Evolutionary conservation across 2,797 vertebrate genomes (phyloP), one percentile per base, ranked within the genome.

Genomic region (Acipenser ruthenus): DNA sequence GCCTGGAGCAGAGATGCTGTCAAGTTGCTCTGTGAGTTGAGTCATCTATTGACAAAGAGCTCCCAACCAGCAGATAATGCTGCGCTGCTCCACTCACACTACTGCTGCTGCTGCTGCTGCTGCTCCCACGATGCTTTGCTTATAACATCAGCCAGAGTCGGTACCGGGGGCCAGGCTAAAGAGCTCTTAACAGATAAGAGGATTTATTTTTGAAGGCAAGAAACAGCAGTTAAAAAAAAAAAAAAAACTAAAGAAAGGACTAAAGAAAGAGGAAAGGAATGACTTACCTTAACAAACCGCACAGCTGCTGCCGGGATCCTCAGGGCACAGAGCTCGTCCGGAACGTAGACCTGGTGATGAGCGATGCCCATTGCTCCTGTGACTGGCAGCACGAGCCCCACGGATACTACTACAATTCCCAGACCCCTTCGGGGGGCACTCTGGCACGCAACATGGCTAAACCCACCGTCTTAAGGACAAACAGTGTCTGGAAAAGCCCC

Each of bases 1-100:
- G 90, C 90, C 92, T 90, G 82, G 80, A 92, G 90, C 84, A 79
- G 84, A 77, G 87, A 91, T 87, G 87, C 90, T 92, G 90, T 91
- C 88, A 87, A 89, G 86, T 86, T 80, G 78, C 82, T 79, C 86
- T 82, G 88, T 76, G 83, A 88, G 88, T 91, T 91, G 86, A 93
- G 85, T 85, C 90, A 92, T 88, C 82, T 86, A 86, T 85, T 93
- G 91, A 92, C 90, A 88, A 79, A 77, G 85, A 88, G 88, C 88
- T 82, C 83, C 78, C 70, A 86, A 84, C 76, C 82, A 86, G 74
- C 75, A 73, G 82, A 84, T 84, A 84, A 68, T 71, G 82, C 84
- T 82, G 79, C 77, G 72, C 73, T 56, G 77, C 75, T 75, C 82
- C 70, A 70, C 74, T 67, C 71, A 75, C 73, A 60, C 75, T 50